phyloP scores from a whole-genome alignment of 2,113 vertebrate species.

The Pachypanchax playfairii region DNA sequence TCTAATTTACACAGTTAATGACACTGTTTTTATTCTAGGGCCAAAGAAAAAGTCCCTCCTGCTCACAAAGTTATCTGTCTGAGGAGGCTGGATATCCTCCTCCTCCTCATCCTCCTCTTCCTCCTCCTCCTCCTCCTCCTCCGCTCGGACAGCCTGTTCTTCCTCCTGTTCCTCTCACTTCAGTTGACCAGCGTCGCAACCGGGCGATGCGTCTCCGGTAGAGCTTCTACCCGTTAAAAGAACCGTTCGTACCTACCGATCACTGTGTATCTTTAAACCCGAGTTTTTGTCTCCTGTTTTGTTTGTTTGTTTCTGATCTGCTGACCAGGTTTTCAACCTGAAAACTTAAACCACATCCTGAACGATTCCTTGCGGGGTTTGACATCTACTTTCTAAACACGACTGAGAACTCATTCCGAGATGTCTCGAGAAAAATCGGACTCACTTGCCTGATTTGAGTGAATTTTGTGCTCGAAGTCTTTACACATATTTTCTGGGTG shows the following conservation, averaged over 20 bases:
- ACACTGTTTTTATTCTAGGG: no score
- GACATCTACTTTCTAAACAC: slow-evolving; percentile 3
- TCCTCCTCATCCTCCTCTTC: not conserved
- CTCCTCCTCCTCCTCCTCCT: slow-evolving; percentile 14
- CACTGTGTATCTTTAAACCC: not conserved
- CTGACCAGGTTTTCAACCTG: slow-evolving; percentile 51
- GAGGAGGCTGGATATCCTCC: not conserved
- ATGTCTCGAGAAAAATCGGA: slow-evolving; percentile 39
- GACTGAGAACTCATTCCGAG: slow-evolving; percentile 19
- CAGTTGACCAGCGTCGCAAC: slow-evolving; percentile 81
- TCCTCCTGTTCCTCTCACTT: slow-evolving; percentile 40
- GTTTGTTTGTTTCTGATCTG: not conserved
- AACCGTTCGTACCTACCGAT: no score
- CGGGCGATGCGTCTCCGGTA: slow-evolving; percentile 73
- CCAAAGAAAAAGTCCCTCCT: no score
- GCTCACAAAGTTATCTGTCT: no score
- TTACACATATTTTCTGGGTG: slow-evolving; percentile 33
- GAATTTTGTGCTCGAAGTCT: slow-evolving; percentile 19
- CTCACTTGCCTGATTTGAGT: slow-evolving; percentile 36
- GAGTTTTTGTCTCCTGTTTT: not conserved
- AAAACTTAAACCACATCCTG: slow-evolving; percentile 35
- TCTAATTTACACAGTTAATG: no score
- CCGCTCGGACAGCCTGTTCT: slow-evolving; percentile 29
- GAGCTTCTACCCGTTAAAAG: not conserved
- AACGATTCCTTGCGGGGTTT: slow-evolving; percentile 41